These are phyloP conservation scores for Enteromius treurensis DNA, from an alignment of 2,797 vertebrate species.

Conservation along the genomic window DNA sequence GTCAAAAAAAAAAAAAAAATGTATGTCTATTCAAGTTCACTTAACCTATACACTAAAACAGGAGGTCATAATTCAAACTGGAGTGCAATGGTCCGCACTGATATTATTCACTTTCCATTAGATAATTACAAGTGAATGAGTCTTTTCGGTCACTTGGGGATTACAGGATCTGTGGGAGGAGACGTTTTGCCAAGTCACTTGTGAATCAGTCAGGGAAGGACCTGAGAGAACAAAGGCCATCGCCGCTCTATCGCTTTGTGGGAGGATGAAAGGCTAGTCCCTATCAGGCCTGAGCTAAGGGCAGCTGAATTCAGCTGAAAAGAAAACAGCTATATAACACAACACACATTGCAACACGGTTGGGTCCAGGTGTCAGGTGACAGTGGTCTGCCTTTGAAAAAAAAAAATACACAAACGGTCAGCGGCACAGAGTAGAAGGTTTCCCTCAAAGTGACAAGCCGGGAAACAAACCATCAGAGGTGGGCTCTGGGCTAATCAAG, in stretches of 20 bases:
- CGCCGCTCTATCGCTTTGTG: conserved; percentile 59
- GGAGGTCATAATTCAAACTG: neutral
- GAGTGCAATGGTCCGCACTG: conserved; percentile 25
- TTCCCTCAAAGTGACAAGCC: conserved; percentile 56
- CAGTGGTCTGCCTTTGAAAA: conserved; percentile 26
- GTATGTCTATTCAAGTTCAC: neutral
- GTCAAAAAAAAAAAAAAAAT: neutral
- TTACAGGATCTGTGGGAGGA: conserved; percentile 45
- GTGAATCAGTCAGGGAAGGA: conserved; percentile 52
- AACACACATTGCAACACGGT: conserved; percentile 43
- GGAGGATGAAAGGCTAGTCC: conserved; percentile 65
- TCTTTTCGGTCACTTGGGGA: conserved; percentile 34
- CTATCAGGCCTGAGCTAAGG: conserved; percentile 64
- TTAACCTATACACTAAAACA: neutral
- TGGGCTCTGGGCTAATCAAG: conserved; percentile 45
- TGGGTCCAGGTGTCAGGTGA: conserved; percentile 50
- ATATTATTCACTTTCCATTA: conserved; percentile 42
- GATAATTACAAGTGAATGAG: conserved; percentile 40
- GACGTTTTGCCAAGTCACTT: conserved; percentile 55
- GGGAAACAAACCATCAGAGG: conserved; percentile 49
- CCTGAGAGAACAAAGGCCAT: conserved; percentile 57
- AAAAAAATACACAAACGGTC: conserved; percentile 34
- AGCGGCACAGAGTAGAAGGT: conserved; percentile 45
- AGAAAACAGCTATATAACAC: conserved; percentile 45
- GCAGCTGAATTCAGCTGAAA: conserved; percentile 58